Conservation (phyloP, 2,113 vertebrate genomes). For the Ophthalmolycus amberensis region DNA sequence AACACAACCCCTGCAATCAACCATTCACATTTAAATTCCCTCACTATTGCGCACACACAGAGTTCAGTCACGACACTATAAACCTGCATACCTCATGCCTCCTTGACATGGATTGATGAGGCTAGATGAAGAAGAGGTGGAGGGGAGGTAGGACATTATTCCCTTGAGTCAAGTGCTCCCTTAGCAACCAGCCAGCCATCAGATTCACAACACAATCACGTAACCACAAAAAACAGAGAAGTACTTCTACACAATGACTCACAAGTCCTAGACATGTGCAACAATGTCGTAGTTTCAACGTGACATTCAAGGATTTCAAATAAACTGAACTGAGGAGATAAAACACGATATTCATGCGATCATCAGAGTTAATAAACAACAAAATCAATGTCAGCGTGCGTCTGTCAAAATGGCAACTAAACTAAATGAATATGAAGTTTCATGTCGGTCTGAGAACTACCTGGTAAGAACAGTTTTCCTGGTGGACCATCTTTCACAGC, state of each 20-base stretch:
- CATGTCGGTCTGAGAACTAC: conserved; percentile 74
- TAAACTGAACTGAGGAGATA: background rate
- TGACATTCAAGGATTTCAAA: conserved; percentile 10
- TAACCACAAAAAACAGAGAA: conserved; percentile 37
- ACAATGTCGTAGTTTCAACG: conserved; percentile 20
- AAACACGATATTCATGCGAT: conserved; percentile 1
- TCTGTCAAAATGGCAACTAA: background rate
- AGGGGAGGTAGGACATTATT: conserved; percentile 71
- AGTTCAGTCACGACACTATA: conserved; percentile 15
- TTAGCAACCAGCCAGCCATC: conserved; percentile 74
- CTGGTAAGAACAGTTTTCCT: conserved; percentile 95
- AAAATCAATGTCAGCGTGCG: background rate
- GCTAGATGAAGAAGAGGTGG: conserved; percentile 38
- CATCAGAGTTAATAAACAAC: background rate
- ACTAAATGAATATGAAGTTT: background rate
- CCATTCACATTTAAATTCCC: conserved; percentile 47
- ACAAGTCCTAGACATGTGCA: conserved; percentile 11
- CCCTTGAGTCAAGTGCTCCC: conserved; percentile 71
- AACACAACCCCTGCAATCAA: conserved; percentile 20
- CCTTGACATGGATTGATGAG: conserved; percentile 53
- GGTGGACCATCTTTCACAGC: conserved; percentile 94
- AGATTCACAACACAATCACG: conserved; percentile 65
- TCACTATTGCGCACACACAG: background rate
- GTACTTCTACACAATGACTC: conserved; percentile 35
- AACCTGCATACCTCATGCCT: conserved; percentile 42